Evolutionary conservation across 1,140 invertebrate genomes (phyloP).

Genomic region (Monomorium pharaonis): DNA sequence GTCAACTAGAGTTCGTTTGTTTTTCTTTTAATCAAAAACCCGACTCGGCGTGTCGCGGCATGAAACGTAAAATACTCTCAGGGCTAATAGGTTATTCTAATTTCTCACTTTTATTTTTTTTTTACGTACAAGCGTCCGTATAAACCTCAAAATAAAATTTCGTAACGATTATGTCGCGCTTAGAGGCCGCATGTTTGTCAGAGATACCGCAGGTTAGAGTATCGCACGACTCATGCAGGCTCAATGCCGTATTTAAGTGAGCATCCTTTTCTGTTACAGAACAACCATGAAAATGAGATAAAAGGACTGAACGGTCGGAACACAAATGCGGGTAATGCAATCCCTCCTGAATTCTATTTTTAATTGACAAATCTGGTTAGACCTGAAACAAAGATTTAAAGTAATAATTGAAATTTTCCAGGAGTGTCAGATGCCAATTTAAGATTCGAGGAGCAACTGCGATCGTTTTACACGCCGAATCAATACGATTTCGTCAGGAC

Average conservation of each 20-base stretch:
- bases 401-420: conserved; percentile 44
- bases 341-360: background rate
- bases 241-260: background rate
- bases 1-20: conserved; percentile 16
- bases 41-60: background rate
- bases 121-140: background rate
- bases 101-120: background rate
- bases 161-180: conserved; percentile 42
- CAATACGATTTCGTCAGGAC: background rate
- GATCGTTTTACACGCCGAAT: conserved; percentile 4
- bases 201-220: conserved; percentile 56
- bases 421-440: conserved; percentile 32
- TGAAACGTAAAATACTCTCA: conserved; percentile 1
- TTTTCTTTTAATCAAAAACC: conserved; percentile 27
- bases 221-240: background rate
- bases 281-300: conserved; percentile 42
- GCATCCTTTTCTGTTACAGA: conserved; percentile 51
- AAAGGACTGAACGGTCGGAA: conserved; percentile 26
- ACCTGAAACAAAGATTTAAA: background rate
- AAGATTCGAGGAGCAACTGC: conserved; percentile 46
- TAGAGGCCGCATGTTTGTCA: conserved; percentile 43
- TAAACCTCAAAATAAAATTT: conserved; percentile 24
- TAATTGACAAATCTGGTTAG: background rate
- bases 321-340: conserved; percentile 18
- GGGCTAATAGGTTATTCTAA: conserved; percentile 33